Evolutionary conservation across 2,888 invertebrate species (phyloP), one percentile per base, ranked within the genome.

Genomic region (Buathra laborator): DNA sequence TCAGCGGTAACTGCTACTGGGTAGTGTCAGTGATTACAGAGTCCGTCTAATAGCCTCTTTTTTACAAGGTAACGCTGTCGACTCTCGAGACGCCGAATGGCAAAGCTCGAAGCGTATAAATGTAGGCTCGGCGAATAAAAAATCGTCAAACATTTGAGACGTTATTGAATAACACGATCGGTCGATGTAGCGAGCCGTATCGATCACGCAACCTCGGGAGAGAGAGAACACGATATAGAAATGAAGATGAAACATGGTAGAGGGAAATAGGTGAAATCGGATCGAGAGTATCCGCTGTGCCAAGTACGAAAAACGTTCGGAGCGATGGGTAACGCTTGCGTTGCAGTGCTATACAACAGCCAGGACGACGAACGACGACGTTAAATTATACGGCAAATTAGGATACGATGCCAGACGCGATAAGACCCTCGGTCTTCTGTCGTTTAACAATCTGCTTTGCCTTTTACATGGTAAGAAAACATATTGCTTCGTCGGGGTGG

Each of bases 331-430:
- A 68, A 62, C 44, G 67, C 56, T 46, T 5, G 29, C 66, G 53
- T 51, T 29, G 53, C 53, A 12, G 37, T 68, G 14, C 53, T 44
- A 24, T 70, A 70, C 19, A 19, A 72, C 66, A 66, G 56, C 75
- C 67, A 76, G 51, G 29, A 43, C 78, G 56, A 83, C 72, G 46
- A 37, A 59, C 46, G 51, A 56, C 78, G 85, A 76, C 71, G 85
- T 62, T 85, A 72, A 85, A 85, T 85, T 85, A 82, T 85, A 75
- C 85, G 79, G 85, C 82, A 79, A 85, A 85, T 85, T 85, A 82
- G 82, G 85, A 85, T 79, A 75, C 82, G 85, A 85, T 85, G 85
- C 85, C 85, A 85, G 85, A 82, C 85, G 75, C 82, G 85, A 85
- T 85, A 85, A 85, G 85, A 70, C 84, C 56, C 44, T 53, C 43